Percentiles rank a stretch among this genome's conserved stretches.
phyloP scores from a whole-genome alignment of 1,140 invertebrate species.

The Drosophila ficusphila region DNA sequence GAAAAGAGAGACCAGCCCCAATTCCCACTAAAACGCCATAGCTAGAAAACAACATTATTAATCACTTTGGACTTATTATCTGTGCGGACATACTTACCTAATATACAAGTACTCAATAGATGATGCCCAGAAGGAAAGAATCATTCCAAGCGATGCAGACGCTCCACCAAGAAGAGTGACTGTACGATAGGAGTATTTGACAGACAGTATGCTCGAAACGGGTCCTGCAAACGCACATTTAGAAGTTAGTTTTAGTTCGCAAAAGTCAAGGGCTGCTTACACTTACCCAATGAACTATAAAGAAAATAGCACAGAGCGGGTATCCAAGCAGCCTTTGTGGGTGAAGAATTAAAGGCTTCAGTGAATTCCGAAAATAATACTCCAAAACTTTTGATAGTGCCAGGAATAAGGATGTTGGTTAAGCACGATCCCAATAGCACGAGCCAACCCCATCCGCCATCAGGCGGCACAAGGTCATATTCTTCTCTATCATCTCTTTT shows the following conservation, averaged over 20 bases:
- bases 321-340: conserved; percentile 91
- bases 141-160: conserved; percentile 93
- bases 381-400: conserved; percentile 94
- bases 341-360: conserved; percentile 89
- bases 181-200: conserved; percentile 95
- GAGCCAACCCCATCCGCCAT: conserved; percentile 93
- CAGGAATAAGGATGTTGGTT: conserved; percentile 92
- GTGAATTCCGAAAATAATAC: conserved; percentile 92
- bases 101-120: conserved; percentile 91
- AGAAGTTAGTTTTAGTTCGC: not conserved
- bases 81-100: conserved; percentile 85
- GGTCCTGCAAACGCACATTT: conserved; percentile 87
- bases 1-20: conserved; percentile 92
- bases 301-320: conserved; percentile 93
- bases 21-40: conserved; percentile 92
- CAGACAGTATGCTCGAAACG: conserved; percentile 94
- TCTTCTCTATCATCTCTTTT: conserved; percentile 80
- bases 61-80: not conserved
- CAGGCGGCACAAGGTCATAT: conserved; percentile 87
- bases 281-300: conserved; percentile 92
- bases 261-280: too few species aligned
- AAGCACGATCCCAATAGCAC: conserved; percentile 91
- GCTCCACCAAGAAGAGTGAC: conserved; percentile 94
- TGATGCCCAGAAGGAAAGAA: conserved; percentile 92
- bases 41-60: conserved; percentile 85